Evolutionary conservation across 1,140 invertebrate species (phyloP), one percentile per base, ranked within the genome.

Genomic region (Drosophila seguyi): DNA sequence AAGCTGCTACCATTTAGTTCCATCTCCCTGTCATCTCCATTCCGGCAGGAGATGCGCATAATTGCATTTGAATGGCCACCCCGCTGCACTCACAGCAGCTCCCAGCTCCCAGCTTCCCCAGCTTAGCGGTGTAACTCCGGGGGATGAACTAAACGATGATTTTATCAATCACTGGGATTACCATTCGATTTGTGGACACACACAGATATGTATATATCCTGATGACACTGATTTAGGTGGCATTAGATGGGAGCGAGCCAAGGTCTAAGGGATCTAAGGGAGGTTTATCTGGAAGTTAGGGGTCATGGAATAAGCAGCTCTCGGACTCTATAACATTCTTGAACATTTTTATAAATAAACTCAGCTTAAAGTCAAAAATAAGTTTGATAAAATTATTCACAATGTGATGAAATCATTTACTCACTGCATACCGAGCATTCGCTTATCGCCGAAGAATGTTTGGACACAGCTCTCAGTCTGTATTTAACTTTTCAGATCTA

Each of bases 1-100:
- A 86, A 87, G 84, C 79, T 87, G 83, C 83, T 86, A 65, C 71
- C 61, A 88, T 88, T 86, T 86, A 86, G 83, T 71, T 87, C 58
- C 79, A 86, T 56, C 50, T 38, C 68, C 34, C n/a, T 18, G 42
- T n/a, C 38, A 61, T 61, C 48, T 53, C 41, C 6, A 41, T 75
- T 73, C 44, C 45, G 44, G 48, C 83, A 79, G 83, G 83, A 88
- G 84, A 88, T 87, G 84, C 75, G 83, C 75, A 83, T 88, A 86
- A 88, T 83, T 86, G 83, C 83, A 88, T 86, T 77, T 60, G 75
- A 72, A 86, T 79, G 36, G 45, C 48, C 39, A 47, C 55, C 34
- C 34, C 44, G n/a, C 31, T 14, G 48, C 44, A 3, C 11, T 20
- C 27, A 36, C 41, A 39, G 14, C 27, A 56, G 65, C 45, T 47